Conservation (phyloP, 1,140 invertebrate species). For the Heliconius hewitsoni region DNA sequence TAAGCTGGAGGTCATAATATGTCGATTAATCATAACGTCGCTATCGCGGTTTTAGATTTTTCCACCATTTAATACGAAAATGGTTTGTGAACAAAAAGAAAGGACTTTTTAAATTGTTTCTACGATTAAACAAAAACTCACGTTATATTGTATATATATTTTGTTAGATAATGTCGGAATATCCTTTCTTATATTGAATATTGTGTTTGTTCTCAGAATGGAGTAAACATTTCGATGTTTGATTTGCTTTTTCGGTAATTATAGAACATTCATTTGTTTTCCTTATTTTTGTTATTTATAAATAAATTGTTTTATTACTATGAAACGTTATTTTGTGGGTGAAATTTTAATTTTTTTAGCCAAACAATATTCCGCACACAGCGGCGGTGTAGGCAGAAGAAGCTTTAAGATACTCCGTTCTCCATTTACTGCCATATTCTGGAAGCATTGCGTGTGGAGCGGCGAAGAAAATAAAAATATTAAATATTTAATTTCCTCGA, state of each 20-base stretch:
- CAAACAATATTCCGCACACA: too few species aligned
- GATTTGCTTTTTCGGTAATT: constrained; percentile 6
- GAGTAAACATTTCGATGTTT: constrained; percentile 4
- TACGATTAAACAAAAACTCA: too few species aligned
- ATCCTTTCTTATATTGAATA: background rate
- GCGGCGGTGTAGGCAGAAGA: too few species aligned
- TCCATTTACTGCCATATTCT: too few species aligned
- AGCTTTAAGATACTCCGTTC: too few species aligned
- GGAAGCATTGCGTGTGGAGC: too few species aligned
- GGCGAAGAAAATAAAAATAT: too few species aligned
- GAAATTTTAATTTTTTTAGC: too few species aligned
- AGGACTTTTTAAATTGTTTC: background rate
- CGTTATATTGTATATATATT: background rate
- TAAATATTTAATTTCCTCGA: too few species aligned
- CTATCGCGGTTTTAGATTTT: constrained; percentile 13
- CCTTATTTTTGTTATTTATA: background rate
- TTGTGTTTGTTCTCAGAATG: constrained; percentile 1
- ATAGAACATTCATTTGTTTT: background rate
- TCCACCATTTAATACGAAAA: background rate
- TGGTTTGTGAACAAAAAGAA: background rate
- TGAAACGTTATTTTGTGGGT: background rate
- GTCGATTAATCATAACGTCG: constrained; percentile 15
- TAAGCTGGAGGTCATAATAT: constrained; percentile 15
- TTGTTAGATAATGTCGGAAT: background rate
- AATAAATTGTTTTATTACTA: background rate